Percentiles rank a stretch among this genome's conserved stretches.
These are phyloP conservation scores for Diadegma fenestrale DNA, from an alignment of 2,888 invertebrate species.

Conservation along the genomic window DNA sequence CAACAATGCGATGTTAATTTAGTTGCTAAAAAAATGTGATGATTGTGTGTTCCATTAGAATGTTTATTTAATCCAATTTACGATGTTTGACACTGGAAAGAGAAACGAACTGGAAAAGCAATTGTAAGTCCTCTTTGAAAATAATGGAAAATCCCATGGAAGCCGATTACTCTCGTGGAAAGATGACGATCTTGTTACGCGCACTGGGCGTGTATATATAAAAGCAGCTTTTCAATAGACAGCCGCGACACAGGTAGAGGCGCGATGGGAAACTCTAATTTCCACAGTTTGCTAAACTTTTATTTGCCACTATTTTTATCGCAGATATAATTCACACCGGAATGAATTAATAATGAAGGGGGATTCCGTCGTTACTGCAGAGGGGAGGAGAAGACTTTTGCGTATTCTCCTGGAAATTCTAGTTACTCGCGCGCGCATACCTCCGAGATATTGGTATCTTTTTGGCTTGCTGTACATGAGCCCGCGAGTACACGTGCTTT, in stretches of 20 bases:
- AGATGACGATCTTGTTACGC: not conserved
- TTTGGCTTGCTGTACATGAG: constrained; percentile 47
- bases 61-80: not conserved
- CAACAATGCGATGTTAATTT: too few relatives aligned
- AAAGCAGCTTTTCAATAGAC: not conserved
- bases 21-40: too few relatives aligned
- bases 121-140: not conserved
- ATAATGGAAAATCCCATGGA: not conserved
- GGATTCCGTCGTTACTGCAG: constrained; percentile 1
- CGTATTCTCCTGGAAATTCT: constrained; percentile 47
- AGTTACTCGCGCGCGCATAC: not conserved
- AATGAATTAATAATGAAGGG: constrained; percentile 53
- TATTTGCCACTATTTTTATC: not conserved
- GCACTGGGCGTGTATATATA: not conserved
- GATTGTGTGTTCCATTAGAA: too few relatives aligned
- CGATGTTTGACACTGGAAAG: not conserved
- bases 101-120: not conserved
- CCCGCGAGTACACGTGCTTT: constrained; percentile 34
- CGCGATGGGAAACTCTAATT: not conserved
- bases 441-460: constrained; percentile 53
- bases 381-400: constrained; percentile 14
- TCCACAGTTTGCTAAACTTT: not conserved
- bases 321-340: constrained; percentile 27
- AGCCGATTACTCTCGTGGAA: not conserved
- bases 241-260: not conserved